A percentile compares a stretch with the other conserved stretches of the same genome.
These are phyloP conservation scores for Pipistrellus pygmaeus DNA, from an alignment of 2,797 vertebrate genomes.

Conservation along the genomic window DNA sequence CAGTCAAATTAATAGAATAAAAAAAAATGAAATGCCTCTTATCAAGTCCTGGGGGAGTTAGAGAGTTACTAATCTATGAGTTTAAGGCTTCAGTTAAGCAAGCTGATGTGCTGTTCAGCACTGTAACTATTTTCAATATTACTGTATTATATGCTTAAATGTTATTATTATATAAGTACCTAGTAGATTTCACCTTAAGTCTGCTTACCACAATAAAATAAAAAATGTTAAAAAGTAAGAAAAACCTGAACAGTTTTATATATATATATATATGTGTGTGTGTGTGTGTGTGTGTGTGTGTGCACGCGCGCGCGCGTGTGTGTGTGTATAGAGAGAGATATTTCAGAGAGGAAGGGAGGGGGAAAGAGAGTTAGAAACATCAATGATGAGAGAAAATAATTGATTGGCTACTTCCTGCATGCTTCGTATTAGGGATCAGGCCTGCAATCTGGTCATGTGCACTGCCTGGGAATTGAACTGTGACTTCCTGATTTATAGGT, in stretches of 20 bases:
- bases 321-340: no score
- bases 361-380: background rate
- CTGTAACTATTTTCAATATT: background rate
- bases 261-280: no score
- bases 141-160: background rate
- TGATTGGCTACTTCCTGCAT: background rate
- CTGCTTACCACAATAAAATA: background rate
- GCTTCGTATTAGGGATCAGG: background rate
- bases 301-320: no score
- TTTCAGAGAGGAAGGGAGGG: background rate
- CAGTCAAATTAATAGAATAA: background rate
- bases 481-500: no score
- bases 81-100: background rate
- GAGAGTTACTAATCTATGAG: background rate
- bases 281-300: no score
- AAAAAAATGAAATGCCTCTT: background rate
- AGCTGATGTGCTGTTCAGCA: background rate
- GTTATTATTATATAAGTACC: background rate
- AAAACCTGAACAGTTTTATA: no score
- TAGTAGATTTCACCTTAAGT: background rate
- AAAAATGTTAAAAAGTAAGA: background rate
- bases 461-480: background rate
- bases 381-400: background rate
- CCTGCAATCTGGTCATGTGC: background rate
- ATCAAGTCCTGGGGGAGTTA: background rate